A percentile compares a stretch with the other conserved stretches of the same genome.
Conservation (phyloP, 1,140 invertebrate genomes). For the Tetramorium parvispinum region DNA sequence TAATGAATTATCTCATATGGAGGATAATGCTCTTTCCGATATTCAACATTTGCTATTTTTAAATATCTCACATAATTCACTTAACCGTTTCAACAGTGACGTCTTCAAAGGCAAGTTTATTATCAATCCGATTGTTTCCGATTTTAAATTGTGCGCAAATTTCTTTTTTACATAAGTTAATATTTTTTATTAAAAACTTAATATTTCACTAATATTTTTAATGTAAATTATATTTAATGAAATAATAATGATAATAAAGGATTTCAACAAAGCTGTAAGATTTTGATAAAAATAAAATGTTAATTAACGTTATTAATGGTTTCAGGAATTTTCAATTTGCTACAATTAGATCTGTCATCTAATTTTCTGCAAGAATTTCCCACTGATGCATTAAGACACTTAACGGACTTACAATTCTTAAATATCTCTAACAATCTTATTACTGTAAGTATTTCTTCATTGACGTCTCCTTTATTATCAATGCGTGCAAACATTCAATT, state of each 20-base stretch:
- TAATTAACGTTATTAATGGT: constrained; percentile 17
- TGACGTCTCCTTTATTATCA: background rate
- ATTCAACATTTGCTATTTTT: constrained; percentile 89
- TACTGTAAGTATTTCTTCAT: constrained; percentile 86
- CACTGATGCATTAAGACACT: constrained; percentile 89
- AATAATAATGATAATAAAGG: background rate
- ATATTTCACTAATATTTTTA: no score
- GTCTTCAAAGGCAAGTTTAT: constrained; percentile 89
- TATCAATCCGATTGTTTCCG: background rate
- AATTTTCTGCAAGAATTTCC: constrained; percentile 95
- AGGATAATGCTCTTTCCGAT: constrained; percentile 90
- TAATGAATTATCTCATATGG: constrained; percentile 91
- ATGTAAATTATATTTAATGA: no score
- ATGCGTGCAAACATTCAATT: no score
- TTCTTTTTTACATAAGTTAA: no score
- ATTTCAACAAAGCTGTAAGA: background rate
- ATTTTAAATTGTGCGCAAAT: background rate
- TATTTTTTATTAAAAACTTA: no score
- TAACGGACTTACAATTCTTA: constrained; percentile 89
- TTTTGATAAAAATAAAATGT: background rate
- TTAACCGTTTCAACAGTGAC: constrained; percentile 92
- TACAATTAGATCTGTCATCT: constrained; percentile 92
- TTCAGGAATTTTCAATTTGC: constrained; percentile 89
- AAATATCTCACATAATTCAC: constrained; percentile 91
- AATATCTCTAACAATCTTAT: constrained; percentile 94